Evolutionary conservation across 1,140 invertebrate genomes (phyloP), one percentile per base, ranked within the genome.

Genomic region (Pogonomyrmex californicus): DNA sequence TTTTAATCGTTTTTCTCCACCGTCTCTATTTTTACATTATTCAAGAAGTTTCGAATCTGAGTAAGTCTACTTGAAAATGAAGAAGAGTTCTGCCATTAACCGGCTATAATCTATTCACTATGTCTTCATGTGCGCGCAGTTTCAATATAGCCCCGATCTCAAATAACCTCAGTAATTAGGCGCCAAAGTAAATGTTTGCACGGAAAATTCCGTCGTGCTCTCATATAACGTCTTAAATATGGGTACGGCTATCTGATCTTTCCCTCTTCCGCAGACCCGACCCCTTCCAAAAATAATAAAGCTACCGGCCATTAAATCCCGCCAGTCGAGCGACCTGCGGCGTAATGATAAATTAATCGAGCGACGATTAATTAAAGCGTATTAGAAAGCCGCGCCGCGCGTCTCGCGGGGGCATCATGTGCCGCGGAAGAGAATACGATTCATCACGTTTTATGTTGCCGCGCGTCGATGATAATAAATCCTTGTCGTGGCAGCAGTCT

Each of bases 401-500:
- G 68, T 60, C 5, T 60, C 12, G 10, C 49, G 54, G 23, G 58
- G n/a, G 38, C n/a, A 60, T 87, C 88, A 79, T 76, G 86, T 62
- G 88, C 86, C 81, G 54, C 68, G 73, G 86, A 86, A 71, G 86
- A 86, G 87, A 92, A 77, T 92, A 88, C 91, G 89, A 94, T 94
- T 94, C 92, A 94, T 94, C 94, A 94, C 93, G 91, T 94, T 94
- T 93, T 92, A 88, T 87, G 92, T 81, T 76, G 82, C 79, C 82
- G 85, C 87, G 70, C 92, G 92, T 93, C 93, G 91, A 93, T 93
- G 91, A 92, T 94, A 93, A 94, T 94, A 94, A 94, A 94, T 94
- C 92, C 86, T 79, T 88, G 93, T 94, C 93, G 76, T 58, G 85
- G 47, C 47, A 44, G 76, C 51, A 5, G 65, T 41, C 62, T 47